Percentiles rank a stretch among this genome's conserved stretches.
phyloP scores from a whole-genome alignment of 2,888 invertebrate species.

The Tenthredo livida region DNA sequence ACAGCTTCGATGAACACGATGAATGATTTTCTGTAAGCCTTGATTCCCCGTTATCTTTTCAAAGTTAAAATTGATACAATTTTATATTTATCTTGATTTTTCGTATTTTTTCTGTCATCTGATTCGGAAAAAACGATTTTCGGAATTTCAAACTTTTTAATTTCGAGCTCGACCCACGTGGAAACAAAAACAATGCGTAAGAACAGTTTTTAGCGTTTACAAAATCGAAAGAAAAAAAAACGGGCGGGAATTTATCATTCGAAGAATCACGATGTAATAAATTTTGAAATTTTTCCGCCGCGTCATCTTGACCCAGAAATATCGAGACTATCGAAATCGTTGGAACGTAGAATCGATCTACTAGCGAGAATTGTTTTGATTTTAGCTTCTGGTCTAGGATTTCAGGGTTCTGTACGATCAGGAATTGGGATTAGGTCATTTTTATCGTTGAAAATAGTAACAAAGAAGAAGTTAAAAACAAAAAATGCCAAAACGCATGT shows the following conservation, averaged over 20 bases:
- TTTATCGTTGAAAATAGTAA: neutral
- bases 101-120: neutral
- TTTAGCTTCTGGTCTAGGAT: neutral
- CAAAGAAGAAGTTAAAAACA: neutral
- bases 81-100: neutral
- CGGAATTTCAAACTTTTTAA: neutral
- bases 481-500: slow-evolving; percentile 69
- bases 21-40: neutral
- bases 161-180: neutral
- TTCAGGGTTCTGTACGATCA: neutral
- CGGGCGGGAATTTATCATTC: neutral
- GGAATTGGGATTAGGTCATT: neutral
- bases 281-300: neutral
- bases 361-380: neutral
- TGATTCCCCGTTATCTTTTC: neutral
- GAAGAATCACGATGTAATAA: neutral
- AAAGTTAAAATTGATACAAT: neutral
- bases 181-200: neutral
- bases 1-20: neutral
- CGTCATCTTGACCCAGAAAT: neutral
- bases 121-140: neutral
- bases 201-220: neutral
- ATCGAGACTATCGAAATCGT: slow-evolving; percentile 10
- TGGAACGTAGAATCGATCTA: neutral
- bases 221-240: no score